Evolutionary conservation across 1,140 invertebrate genomes (phyloP).

Genomic region (Paramacrobiotus metropolitanus): DNA sequence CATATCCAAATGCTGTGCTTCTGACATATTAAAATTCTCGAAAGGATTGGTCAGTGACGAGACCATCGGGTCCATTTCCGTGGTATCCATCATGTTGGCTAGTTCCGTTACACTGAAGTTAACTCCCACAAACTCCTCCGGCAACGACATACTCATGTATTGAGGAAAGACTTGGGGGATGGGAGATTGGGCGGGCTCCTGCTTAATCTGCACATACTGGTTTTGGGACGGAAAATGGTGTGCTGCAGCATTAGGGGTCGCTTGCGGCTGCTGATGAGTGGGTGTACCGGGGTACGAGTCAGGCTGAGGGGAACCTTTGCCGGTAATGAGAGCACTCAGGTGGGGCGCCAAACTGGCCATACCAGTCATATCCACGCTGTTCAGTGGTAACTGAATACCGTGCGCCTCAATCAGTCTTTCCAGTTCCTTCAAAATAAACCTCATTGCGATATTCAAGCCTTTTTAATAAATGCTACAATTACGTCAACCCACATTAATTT

Average conservation of each 20-base stretch:
- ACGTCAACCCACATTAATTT: too few relatives aligned
- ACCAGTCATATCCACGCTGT: neutral
- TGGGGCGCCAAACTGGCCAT: neutral
- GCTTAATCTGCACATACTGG: neutral
- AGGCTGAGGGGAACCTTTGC: neutral
- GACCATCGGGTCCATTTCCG: neutral
- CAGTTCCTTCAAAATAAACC: conserved; percentile 15
- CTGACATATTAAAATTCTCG: neutral
- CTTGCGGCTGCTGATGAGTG: neutral
- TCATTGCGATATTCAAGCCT: too few relatives aligned
- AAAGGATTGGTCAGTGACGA: neutral
- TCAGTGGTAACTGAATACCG: conserved; percentile 15
- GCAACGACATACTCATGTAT: neutral
- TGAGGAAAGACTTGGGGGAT: neutral
- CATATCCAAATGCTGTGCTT: too few relatives aligned
- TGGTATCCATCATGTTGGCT: neutral
- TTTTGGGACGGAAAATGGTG: neutral
- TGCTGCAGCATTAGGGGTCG: too few relatives aligned
- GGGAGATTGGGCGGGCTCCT: neutral
- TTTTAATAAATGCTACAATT: too few relatives aligned
- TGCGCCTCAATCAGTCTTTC: conserved; percentile 16
- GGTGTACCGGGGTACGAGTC: neutral
- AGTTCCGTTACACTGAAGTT: neutral
- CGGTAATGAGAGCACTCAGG: neutral
- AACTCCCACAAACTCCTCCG: neutral